phyloP scores from a whole-genome alignment of 2,888 invertebrate genomes.

The Gisinianus flammeolus region DNA sequence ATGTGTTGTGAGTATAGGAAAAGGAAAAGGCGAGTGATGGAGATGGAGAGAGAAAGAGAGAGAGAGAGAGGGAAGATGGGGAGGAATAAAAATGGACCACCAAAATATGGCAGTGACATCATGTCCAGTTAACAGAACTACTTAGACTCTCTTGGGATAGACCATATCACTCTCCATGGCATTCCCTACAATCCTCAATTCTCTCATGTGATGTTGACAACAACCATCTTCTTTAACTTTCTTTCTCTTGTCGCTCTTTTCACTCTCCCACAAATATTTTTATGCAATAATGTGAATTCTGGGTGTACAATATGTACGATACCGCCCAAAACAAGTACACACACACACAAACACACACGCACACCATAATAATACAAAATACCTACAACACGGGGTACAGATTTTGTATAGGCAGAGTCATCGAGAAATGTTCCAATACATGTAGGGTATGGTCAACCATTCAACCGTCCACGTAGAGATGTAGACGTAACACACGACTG shows the following conservation, averaged over 20 bases:
- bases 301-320: not conserved
- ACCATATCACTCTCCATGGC: not conserved
- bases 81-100: conserved; percentile 23
- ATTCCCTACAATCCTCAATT: not conserved
- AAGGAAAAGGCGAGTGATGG: not conserved
- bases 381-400: too few relatives aligned
- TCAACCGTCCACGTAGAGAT: not conserved
- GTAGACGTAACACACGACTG: too few relatives aligned
- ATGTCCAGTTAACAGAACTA: too few relatives aligned
- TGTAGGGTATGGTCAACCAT: not conserved
- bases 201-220: not conserved
- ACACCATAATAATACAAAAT: not conserved
- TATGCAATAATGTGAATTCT: not conserved
- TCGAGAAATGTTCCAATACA: too few relatives aligned
- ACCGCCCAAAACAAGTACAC: not conserved
- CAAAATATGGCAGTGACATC: conserved; percentile 34
- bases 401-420: too few relatives aligned
- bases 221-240: not conserved
- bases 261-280: not conserved
- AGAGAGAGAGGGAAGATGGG: conserved; percentile 4
- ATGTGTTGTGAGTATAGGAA: too few relatives aligned
- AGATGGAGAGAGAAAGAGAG: not conserved
- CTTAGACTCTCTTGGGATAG: conserved; percentile 8
- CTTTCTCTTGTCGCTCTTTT: not conserved
- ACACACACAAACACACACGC: not conserved